phyloP scores from a whole-genome alignment of 2,797 vertebrate genomes.

The Danio jaintianensis region DNA sequence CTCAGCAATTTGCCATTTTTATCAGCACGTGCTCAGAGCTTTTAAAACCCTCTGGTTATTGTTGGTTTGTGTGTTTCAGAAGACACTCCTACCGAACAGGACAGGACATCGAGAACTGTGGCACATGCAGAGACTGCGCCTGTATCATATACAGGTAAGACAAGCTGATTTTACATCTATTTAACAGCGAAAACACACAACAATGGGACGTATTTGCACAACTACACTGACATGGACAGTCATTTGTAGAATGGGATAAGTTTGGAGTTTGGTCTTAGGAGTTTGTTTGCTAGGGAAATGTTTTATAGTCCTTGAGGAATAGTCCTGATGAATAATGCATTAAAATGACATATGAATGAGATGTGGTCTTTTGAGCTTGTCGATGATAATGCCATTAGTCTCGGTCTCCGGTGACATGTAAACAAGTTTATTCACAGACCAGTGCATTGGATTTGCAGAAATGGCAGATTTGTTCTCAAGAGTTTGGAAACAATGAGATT shows the following conservation, averaged over 20 bases:
- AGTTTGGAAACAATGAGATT: background rate
- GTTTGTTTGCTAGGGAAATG: background rate
- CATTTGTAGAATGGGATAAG: background rate
- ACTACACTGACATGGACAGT: background rate
- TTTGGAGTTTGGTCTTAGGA: background rate
- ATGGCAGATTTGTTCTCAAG: background rate
- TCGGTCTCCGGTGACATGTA: background rate
- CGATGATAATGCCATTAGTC: background rate
- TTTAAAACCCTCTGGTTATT: background rate
- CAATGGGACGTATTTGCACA: background rate
- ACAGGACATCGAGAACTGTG: conserved; percentile 90
- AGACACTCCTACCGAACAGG: conserved; percentile 86
- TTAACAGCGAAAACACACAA: background rate
- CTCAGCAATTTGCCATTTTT: background rate
- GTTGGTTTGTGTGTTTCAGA: conserved; percentile 76
- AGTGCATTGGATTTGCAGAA: background rate
- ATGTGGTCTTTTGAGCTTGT: background rate
- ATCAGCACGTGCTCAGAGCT: background rate
- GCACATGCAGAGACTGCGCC: conserved; percentile 89
- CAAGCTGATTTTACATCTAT: background rate
- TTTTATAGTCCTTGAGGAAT: background rate
- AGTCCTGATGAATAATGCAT: background rate
- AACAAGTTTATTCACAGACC: background rate
- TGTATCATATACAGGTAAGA: conserved; percentile 92
- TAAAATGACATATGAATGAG: background rate